Evolutionary conservation across 1,140 invertebrate species (phyloP).

Genomic region (Anoplolepis gracilipes): DNA sequence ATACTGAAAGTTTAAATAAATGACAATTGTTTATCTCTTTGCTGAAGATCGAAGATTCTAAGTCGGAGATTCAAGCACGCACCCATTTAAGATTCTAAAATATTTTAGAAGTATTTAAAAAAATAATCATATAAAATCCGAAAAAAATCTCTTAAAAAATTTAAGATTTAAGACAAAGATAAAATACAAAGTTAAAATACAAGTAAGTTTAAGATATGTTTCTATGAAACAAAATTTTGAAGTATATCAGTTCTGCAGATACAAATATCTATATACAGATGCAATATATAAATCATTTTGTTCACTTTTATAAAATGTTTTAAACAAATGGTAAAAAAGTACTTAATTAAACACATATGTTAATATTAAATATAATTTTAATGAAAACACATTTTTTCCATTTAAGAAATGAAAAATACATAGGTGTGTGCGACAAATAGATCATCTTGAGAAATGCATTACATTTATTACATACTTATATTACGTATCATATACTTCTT

Average conservation of each 20-base stretch:
- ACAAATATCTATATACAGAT: background rate
- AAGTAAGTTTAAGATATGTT: background rate
- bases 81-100: conserved; percentile 1
- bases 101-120: background rate
- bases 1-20: conserved; percentile 19
- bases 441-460: conserved; percentile 26
- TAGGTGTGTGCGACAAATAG: background rate
- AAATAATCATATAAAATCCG: background rate
- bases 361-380: background rate
- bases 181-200: background rate
- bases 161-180: background rate
- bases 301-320: background rate
- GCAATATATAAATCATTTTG: background rate
- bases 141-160: background rate
- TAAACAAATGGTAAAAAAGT: background rate
- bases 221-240: background rate
- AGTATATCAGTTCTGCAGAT: background rate
- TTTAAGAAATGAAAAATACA: conserved; percentile 10
- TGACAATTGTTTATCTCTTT: conserved; percentile 5
- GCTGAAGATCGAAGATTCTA: background rate
- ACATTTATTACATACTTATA: background rate
- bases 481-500: background rate
- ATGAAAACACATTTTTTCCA: background rate
- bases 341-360: background rate
- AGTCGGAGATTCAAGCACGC: background rate